Conservation (phyloP, 2,888 invertebrate genomes). For the Marasmarcha lunaedactyla region DNA sequence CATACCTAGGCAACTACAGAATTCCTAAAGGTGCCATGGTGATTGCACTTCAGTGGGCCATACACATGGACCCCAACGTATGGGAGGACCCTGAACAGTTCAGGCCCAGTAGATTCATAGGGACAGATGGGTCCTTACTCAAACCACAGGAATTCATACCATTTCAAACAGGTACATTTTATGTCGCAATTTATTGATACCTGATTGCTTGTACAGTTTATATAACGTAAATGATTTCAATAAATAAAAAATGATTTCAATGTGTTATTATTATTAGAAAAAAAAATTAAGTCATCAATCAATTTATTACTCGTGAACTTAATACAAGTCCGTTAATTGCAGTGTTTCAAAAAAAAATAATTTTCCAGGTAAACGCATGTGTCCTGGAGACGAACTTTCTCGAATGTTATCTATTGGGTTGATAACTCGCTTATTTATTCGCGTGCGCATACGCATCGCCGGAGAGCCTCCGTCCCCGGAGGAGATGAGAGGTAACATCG, state of each 20-base stretch:
- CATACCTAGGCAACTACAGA: constrained; percentile 69
- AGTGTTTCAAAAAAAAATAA: too few relatives aligned
- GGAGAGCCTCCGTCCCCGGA: constrained; percentile 36
- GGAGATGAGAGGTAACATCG: constrained; percentile 77
- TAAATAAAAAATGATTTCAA: too few relatives aligned
- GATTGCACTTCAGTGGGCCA: constrained; percentile 84
- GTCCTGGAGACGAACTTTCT: constrained; percentile 87
- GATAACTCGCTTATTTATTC: constrained; percentile 77
- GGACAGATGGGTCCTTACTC: constrained; percentile 69
- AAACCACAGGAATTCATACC: constrained; percentile 82
- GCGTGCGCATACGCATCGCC: constrained; percentile 71
- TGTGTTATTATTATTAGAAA: too few relatives aligned
- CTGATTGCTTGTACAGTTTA: background rate
- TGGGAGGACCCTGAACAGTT: constrained; percentile 79
- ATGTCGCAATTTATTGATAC: background rate
- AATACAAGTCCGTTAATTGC: too few relatives aligned
- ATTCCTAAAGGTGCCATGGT: constrained; percentile 80
- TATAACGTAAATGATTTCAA: too few relatives aligned
- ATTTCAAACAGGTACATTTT: constrained; percentile 79
- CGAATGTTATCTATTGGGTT: constrained; percentile 76
- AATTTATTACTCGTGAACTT: too few relatives aligned
- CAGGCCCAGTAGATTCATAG: constrained; percentile 77
- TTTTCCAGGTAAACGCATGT: constrained; percentile 81
- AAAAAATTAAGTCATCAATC: too few relatives aligned
- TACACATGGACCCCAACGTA: constrained; percentile 77